Conservation (phyloP, 2,888 invertebrate species). For the Volucella bombylans region DNA sequence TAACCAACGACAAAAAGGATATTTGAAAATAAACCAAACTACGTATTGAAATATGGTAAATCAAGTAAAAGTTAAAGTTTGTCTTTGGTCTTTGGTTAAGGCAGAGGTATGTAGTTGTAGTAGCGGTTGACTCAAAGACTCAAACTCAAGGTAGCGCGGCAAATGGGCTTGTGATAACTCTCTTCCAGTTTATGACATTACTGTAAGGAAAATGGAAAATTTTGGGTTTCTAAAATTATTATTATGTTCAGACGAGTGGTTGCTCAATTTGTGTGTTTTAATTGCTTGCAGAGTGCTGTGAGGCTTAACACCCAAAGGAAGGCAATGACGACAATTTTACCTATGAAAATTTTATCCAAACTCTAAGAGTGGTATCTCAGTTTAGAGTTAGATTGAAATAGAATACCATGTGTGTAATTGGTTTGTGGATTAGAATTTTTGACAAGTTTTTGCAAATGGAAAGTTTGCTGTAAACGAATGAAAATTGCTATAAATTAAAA, state of each 20-base stretch:
- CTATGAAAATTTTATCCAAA: constrained; percentile 23
- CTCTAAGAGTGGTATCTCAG: not conserved
- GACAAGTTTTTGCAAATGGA: constrained; percentile 51
- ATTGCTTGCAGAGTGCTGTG: constrained; percentile 64
- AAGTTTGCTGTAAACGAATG: constrained; percentile 36
- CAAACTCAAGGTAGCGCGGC: not conserved
- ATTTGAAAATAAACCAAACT: not conserved
- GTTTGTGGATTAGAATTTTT: constrained; percentile 54
- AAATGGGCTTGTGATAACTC: constrained; percentile 39
- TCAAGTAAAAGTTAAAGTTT: constrained; percentile 73
- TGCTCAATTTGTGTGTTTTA: constrained; percentile 72
- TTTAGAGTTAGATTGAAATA: constrained; percentile 9
- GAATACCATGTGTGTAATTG: constrained; percentile 64
- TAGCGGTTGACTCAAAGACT: not conserved
- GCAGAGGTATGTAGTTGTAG: not conserved
- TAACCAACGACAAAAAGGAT: not conserved
- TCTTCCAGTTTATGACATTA: constrained; percentile 66
- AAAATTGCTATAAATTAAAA: constrained; percentile 4
- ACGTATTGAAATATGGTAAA: constrained; percentile 70
- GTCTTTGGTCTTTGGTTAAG: constrained; percentile 59
- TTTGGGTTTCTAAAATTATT: constrained; percentile 63
- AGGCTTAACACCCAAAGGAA: constrained; percentile 33
- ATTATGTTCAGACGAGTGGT: constrained; percentile 69
- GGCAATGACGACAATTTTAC: constrained; percentile 50
- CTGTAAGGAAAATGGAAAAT: constrained; percentile 51